These are phyloP conservation scores for Leuciscus waleckii DNA, from an alignment of 2,797 vertebrate genomes.

Conservation along the genomic window DNA sequence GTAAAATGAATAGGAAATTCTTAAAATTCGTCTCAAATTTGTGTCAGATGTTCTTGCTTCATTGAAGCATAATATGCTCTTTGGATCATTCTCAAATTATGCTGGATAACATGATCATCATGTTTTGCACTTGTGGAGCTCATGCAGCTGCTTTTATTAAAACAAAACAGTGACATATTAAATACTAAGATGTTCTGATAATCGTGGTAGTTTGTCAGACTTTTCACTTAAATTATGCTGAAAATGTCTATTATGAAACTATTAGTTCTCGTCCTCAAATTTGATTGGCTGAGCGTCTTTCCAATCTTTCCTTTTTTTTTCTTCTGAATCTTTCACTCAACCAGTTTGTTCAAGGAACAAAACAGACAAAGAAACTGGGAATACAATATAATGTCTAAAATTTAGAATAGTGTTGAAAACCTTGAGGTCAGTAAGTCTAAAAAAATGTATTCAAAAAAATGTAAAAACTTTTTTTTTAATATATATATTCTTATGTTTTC, in stretches of 20 bases:
- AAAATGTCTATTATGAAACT: not conserved
- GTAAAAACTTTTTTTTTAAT: not conserved
- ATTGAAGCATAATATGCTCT: not conserved
- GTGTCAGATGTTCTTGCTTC: not conserved
- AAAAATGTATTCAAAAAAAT: too few relatives aligned
- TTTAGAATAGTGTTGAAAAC: not conserved
- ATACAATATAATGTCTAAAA: not conserved
- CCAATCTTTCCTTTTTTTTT: not conserved
- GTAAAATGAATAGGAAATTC: not conserved
- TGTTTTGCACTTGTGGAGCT: not conserved
- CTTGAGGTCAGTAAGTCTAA: not conserved
- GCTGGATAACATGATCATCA: not conserved
- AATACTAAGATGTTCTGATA: not conserved
- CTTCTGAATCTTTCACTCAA: not conserved
- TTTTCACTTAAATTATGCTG: not conserved
- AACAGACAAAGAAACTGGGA: not conserved
- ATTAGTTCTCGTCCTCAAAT: not conserved
- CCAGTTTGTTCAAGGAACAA: not conserved
- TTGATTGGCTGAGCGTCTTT: not conserved
- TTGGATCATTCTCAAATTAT: not conserved
- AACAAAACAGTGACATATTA: not conserved
- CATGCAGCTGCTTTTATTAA: not conserved
- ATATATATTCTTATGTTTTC: not conserved
- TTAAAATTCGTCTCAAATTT: not conserved
- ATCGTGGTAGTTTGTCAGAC: not conserved